Evolutionary conservation across 1,140 invertebrate genomes (phyloP).

Genomic region (Drosophila nannoptera): DNA sequence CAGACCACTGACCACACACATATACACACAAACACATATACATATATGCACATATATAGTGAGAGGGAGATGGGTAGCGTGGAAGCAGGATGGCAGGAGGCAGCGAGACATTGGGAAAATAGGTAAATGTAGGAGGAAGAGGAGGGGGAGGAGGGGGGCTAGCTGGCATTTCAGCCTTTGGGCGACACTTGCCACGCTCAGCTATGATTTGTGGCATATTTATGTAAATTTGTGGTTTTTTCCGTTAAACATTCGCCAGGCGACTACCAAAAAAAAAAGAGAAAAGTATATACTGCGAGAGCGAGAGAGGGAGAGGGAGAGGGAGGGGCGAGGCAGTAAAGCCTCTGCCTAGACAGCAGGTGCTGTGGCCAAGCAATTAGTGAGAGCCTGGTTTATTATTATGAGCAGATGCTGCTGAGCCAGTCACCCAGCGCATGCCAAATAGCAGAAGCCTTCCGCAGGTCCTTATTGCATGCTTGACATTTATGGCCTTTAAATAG

Average conservation of each 20-base stretch:
- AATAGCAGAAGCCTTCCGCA: neutral
- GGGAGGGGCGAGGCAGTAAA: slow-evolving; percentile 5
- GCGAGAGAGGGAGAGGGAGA: neutral
- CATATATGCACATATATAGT: neutral
- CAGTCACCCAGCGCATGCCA: slow-evolving; percentile 15
- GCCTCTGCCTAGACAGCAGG: slow-evolving; percentile 53
- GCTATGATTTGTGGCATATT: slow-evolving; percentile 76
- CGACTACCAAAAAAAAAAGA: slow-evolving; percentile 4
- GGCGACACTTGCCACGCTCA: slow-evolving; percentile 35
- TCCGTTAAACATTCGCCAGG: slow-evolving; percentile 43
- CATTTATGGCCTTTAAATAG: neutral
- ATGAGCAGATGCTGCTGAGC: slow-evolving; percentile 32
- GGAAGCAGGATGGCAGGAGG: no score
- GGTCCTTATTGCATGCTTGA: neutral
- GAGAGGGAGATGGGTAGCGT: neutral
- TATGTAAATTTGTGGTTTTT: slow-evolving; percentile 77
- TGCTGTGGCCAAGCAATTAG: slow-evolving; percentile 71
- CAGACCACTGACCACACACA: slow-evolving; percentile 52
- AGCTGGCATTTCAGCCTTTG: slow-evolving; percentile 21
- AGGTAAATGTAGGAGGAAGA: neutral
- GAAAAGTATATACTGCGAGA: neutral
- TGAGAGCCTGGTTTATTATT: slow-evolving; percentile 46
- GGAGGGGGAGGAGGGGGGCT: neutral
- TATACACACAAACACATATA: neutral
- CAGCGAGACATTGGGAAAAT: neutral